Evolutionary conservation across 1,140 invertebrate species (phyloP), one percentile per base, ranked within the genome.

Genomic region (Cyclina sinensis): DNA sequence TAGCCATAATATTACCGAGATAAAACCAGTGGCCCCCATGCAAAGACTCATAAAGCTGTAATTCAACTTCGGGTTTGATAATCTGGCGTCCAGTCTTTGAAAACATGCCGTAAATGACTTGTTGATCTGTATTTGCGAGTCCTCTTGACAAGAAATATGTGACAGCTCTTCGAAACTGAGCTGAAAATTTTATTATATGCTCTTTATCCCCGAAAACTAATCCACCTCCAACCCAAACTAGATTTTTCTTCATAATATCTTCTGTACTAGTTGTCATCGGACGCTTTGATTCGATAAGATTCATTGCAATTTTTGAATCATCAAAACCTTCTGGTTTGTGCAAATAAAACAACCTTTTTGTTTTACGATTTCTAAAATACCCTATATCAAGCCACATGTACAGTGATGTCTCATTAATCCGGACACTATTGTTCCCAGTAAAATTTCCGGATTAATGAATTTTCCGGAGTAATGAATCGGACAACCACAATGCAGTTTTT

Each of bases 41-140:
- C n/a, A n/a, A n/a, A 46, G 86, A 86, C 0, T 86, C 91, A 81
- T 89, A 92, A 5, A 90, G 43, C 76, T 94, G 93, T 21, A 94
- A 81, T 86, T 92, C 89, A 24, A 94, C 88, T 16, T 89, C 84
- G 2, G 91, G 90, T 18, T 90, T 81, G 12, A 92, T 65, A 43
- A 81, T 30, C 51, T 90, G 82, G 27, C 84, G 84, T 18, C 91
- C 91, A 46, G 86, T 87, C 0, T 68, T 59, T 24, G 87, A 78
- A 78, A 89, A 94, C 90, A 94, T 91, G 59, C 89, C 88, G 70
- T 92, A 92, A 30, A 94, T 90, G 24, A 93, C 89, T 84, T 94
- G 93, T 43, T 94, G 93, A 35, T 94, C 94, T 7, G 94, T 92
- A 54, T 90, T 93, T 68, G 91, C 92, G 21, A 94, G 68, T 1